Evolutionary conservation across 30 jellyfish, hydroid and myxozoan genomes (phyloP), one percentile per base, ranked within the genome.

Genomic region (Rhopilema esculentum): DNA sequence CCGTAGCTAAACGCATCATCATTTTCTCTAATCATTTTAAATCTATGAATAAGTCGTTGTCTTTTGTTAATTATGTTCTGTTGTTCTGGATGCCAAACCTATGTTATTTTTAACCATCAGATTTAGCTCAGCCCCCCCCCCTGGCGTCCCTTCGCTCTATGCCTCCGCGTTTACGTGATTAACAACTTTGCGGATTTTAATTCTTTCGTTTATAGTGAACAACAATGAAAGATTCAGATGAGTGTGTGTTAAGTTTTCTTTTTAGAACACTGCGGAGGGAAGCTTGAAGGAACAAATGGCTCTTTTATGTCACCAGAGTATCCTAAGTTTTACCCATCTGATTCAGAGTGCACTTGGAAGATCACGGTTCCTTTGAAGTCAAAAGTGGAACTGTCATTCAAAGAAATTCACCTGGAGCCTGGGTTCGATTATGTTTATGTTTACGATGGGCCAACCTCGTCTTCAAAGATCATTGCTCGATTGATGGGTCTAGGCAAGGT

Each of bases 391-490:
- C 77, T 94, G 22, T 16, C 88, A 20, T 84, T 89, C 50, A 53
- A 30, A 17, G 49, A 61, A 17, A 82, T 94, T 63, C 86, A 72
- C 7, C 72, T 90, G 66, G 99, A 94, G 63, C 83, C 77, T 25
- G 90, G 85, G 21, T 94, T 84, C 85, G 99, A 94, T 51, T 80
- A 70, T 69, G 91, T 94, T 6, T 93, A 90, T 71, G 92, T 84
- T n/a, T 89, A 89, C 63, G 99, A 94, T 81, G 99, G 99, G 0
- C 92, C 95, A 16, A 27, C 99, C 12, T n/a, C 73, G 31, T 49
- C 89, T 31, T 85, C 99, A 28, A 89, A 48, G 64, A 70, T 88
- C 16, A 24, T 94, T 20, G 93, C 75, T 21, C 81, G 94, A 21
- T 73, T 76, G 66, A 52, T 48, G 49, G 99, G 99, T 26, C 26